These are phyloP conservation scores for Tragelaphus imberbis DNA, from an alignment of 2,113 vertebrate species.

Conservation along the genomic window DNA sequence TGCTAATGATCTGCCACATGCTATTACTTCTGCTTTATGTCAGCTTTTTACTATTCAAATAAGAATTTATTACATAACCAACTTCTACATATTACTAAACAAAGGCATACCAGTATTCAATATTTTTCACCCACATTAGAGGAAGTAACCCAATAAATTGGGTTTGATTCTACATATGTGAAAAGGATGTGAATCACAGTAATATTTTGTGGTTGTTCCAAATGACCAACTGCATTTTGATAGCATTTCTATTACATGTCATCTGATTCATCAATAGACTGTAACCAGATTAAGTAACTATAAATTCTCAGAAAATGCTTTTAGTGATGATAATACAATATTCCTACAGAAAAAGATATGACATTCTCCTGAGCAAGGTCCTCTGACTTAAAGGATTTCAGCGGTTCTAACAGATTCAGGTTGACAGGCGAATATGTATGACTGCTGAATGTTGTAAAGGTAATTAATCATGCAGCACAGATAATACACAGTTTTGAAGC, in stretches of 20 bases:
- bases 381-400: not conserved
- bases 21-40: conserved; percentile 40
- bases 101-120: not conserved
- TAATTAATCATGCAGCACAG: not conserved
- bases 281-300: conserved; percentile 42
- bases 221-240: conserved; percentile 45
- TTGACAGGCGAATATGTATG: not conserved
- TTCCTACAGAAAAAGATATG: not conserved
- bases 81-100: conserved; percentile 39
- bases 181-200: conserved; percentile 15
- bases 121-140: conserved; percentile 30
- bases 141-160: conserved; percentile 27
- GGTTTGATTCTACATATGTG: conserved; percentile 17
- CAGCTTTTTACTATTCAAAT: conserved; percentile 56
- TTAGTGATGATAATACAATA: not conserved
- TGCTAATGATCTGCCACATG: conserved; percentile 10
- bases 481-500: not conserved
- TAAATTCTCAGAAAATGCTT: conserved; percentile 20
- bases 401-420: not conserved
- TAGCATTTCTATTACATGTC: conserved; percentile 18
- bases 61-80: conserved; percentile 59
- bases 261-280: conserved; percentile 35
- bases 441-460: not conserved
- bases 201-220: conserved; percentile 46
- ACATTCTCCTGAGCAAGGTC: not conserved